Base-by-base conservation (phyloP, 2,797 vertebrate genomes). In the Neostethus bicornis region DNA sequence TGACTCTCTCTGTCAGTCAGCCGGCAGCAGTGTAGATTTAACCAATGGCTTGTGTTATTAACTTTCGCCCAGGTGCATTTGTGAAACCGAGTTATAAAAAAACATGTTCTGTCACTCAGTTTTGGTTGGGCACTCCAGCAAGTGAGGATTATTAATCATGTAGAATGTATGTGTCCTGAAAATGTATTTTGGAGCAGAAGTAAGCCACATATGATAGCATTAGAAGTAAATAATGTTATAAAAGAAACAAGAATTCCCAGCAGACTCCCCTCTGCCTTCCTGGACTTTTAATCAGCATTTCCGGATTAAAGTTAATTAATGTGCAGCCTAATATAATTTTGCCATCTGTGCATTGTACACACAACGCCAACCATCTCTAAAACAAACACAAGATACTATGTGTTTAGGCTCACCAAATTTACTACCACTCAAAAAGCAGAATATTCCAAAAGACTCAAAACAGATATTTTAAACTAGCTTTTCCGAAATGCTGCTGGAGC, bases 21-120 rank as follows among this genome's bases (percentile, higher is more conserved):
- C n/a, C 17, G 12, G 21, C n/a, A 10, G 56, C 16, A 59, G 31
- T 25, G 59, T 28, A 13, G 7, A 52, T 21, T 49, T 16, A 29
- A 35, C 12, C 23, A 20, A 7, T 45, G 41, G 9, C 1, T 34
- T 47, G 4, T 44, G 21, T n/a, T 0, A 26, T 25, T 25, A 7
- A 12, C 10, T 37, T 39, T 23, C 39, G 10, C 12, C 19, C 3
- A 21, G 5, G 7, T 45, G 5, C 12, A 42, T 11, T 17, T 9
- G 8, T 50, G 43, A 13, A 16, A 23, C 7, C 20, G 52, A 26
- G 10, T 4, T 44, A 7, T 13, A 28, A 17, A 21, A 3, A 0
- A 0, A 43, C 25, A 2, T 16, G 2, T 24, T 42, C 34, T 47
- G 52, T 35, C 9, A 24, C 0, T 3, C 8, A 25, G 31, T 44